phyloP scores from a whole-genome alignment of 1,140 invertebrate genomes.

The Leguminivora glycinivorella region DNA sequence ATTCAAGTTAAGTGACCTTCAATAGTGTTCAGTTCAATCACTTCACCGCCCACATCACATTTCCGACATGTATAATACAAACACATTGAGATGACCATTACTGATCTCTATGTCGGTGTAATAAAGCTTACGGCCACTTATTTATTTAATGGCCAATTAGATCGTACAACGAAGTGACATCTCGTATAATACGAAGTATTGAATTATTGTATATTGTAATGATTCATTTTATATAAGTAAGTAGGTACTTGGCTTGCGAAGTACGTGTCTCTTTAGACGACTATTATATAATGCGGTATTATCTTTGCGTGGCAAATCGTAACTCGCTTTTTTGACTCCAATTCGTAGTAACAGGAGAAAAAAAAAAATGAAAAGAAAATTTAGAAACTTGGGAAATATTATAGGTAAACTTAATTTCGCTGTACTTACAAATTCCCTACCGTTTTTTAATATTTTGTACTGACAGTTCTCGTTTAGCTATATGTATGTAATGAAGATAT shows the following conservation, averaged over 20 bases:
- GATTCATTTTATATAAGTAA: neutral
- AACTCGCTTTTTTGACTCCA: too few species aligned
- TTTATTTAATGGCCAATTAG: neutral
- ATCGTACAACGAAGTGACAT: neutral
- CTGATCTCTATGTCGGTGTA: neutral
- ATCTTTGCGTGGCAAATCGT: too few species aligned
- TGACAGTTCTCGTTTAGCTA: too few species aligned
- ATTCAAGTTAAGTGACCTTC: neutral
- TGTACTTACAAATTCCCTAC: too few species aligned
- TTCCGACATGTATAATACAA: constrained; percentile 2
- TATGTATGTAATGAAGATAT: too few species aligned
- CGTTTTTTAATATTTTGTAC: too few species aligned
- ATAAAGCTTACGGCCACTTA: neutral
- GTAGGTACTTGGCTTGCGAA: neutral
- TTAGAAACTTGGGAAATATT: too few species aligned
- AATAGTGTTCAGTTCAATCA: neutral
- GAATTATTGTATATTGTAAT: neutral
- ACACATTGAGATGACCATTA: neutral
- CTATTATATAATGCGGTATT: too few species aligned
- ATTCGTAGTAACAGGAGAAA: too few species aligned
- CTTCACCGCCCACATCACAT: neutral
- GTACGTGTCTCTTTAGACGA: neutral
- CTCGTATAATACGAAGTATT: too few species aligned
- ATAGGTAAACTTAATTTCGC: too few species aligned
- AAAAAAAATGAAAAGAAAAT: too few species aligned